A percentile compares a stretch with the other conserved stretches of the same genome.
Evolutionary conservation across 1,140 invertebrate genomes (phyloP).

Genomic region (Diuraphis noxia): DNA sequence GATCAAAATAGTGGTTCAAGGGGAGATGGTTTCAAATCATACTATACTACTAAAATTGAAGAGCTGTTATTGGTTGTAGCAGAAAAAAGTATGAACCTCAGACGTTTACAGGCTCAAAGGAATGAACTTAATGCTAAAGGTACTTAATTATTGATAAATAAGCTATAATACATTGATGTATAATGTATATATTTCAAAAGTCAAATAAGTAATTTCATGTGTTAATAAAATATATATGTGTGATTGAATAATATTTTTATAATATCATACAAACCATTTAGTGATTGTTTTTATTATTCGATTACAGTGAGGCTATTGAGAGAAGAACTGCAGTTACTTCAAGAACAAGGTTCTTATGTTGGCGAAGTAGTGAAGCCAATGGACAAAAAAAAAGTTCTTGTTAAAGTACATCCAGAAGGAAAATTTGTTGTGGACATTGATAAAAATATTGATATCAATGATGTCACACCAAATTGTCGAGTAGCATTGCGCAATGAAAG

Average conservation of each 20-base stretch:
- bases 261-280: background rate
- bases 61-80: conserved; percentile 92
- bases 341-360: conserved; percentile 99
- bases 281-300: conserved; percentile 53
- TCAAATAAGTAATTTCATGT: background rate
- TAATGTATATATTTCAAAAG: background rate
- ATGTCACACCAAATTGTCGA: conserved; percentile 95
- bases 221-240: background rate
- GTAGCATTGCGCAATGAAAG: conserved; percentile 98
- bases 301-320: conserved; percentile 89
- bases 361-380: conserved; percentile 99
- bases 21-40: conserved; percentile 84
- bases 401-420: conserved; percentile 99
- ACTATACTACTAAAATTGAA: conserved; percentile 97
- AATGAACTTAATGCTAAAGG: conserved; percentile 99
- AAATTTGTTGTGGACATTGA: conserved; percentile 99
- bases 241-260: background rate
- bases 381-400: conserved; percentile 99
- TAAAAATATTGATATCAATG: conserved; percentile 98
- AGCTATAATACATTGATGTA: background rate
- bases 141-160: conserved; percentile 59
- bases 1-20: conserved; percentile 24
- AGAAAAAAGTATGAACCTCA: conserved; percentile 96
- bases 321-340: conserved; percentile 95
- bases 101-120: conserved; percentile 95